Base-by-base conservation (phyloP, 2,797 vertebrate genomes). In the Myotis vivesi region DNA sequence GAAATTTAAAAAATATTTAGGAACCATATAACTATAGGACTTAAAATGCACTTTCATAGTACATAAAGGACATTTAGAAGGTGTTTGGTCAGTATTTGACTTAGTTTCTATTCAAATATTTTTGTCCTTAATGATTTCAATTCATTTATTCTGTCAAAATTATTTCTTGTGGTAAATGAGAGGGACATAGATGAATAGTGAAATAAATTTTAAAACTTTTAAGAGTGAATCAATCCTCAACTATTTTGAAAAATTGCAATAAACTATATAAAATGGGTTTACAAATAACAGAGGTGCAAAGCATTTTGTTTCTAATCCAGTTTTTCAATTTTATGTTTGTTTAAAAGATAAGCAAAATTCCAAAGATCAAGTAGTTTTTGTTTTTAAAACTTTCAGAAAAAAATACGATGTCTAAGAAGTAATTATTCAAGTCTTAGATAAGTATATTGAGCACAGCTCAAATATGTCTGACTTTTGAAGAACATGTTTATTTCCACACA, bases 131-230 rank as follows among this genome's bases (percentile, higher is more conserved):
- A 87, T 88, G 8, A 36, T 96, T 55, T 19, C 16, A 38, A 16
- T 87, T 69, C 38, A 82, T 71, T 92, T 75, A 85, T 89, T 82
- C n/a, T 81, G 49, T 92, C 28, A 81, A 69, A 80, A 82, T 79
- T 66, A 62, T n/a, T 94, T 81, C 64, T 80, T 72, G 4, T 81
- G 20, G 28, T 89, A 23, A 94, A 59, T 59, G 22, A 91, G 57
- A 71, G 80, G 22, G 44, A 38, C 22, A 57, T 94, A 62, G 11
- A 49, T 83, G 41, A 81, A 95, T 82, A 62, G 13, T 0, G 38
- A 92, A 79, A 49, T 80, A 83, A 83, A 89, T 46, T 57, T 96
- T 91, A 92, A 71, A 30, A 55, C 8, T 55, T 86, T 90, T 8
- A 76, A 92, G 25, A 87, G n/a, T 59, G 46, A 92, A 33, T 16